Evolutionary conservation across 2,888 invertebrate genomes (phyloP).

Genomic region (Lamellibrachia columna): DNA sequence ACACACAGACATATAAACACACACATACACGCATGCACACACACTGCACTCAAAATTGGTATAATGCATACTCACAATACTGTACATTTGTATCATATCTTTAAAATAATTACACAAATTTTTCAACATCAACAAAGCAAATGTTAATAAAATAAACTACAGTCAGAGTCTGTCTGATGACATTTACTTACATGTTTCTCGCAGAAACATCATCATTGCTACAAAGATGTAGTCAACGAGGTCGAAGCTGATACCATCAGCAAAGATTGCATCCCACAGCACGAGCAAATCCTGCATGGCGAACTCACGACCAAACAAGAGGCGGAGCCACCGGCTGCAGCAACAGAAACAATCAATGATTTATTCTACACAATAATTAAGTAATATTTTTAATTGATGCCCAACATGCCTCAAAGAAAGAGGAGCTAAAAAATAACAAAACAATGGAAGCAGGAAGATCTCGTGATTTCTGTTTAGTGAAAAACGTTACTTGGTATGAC

Average conservation of each 20-base stretch:
- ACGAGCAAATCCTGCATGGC: slow-evolving; percentile 79
- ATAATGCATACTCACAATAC: background rate
- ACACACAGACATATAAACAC: background rate
- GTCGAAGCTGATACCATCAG: slow-evolving; percentile 71
- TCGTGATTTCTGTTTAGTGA: no score
- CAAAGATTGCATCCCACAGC: slow-evolving; percentile 86
- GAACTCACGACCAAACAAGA: slow-evolving; percentile 86
- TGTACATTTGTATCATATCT: background rate
- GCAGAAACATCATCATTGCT: slow-evolving; percentile 79
- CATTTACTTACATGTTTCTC: slow-evolving; percentile 73
- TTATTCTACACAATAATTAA: background rate
- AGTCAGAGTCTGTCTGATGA: background rate
- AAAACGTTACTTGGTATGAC: no score
- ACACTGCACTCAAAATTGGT: background rate
- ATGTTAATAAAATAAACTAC: background rate
- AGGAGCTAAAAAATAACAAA: no score
- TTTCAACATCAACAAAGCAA: background rate
- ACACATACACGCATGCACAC: background rate
- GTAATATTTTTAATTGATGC: background rate
- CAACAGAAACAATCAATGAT: background rate
- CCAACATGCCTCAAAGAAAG: no score
- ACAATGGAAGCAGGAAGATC: no score
- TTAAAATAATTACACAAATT: background rate
- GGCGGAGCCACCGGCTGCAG: slow-evolving; percentile 81
- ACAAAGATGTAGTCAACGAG: slow-evolving; percentile 77